A percentile compares a stretch with the other conserved stretches of the same genome.
Evolutionary conservation across 1,140 invertebrate genomes (phyloP).

Genomic region (Tenebrio molitor): DNA sequence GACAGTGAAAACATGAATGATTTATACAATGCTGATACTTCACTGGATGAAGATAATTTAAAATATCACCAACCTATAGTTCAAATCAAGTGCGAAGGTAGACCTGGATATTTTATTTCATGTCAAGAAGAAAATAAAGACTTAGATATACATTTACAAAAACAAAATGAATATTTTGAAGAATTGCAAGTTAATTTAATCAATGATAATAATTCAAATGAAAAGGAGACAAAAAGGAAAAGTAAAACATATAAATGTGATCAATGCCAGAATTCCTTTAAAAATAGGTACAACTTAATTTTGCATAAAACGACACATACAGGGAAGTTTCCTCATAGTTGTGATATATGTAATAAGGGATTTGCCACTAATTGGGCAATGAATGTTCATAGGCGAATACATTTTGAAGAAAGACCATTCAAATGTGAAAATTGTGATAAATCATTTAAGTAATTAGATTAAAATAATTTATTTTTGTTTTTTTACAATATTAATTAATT

Average conservation of each 20-base stretch:
- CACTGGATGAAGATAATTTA: too few species aligned
- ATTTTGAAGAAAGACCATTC: background rate
- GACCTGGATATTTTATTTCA: background rate
- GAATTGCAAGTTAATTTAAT: background rate
- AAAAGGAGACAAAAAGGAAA: background rate
- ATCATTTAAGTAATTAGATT: constrained; percentile 17
- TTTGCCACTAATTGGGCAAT: background rate
- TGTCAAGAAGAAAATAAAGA: background rate
- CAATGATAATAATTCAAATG: background rate
- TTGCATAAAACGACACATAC: constrained; percentile 5
- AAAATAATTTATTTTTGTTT: background rate
- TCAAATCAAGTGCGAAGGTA: background rate
- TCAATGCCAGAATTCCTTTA: background rate
- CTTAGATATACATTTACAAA: too few species aligned
- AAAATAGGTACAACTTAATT: background rate
- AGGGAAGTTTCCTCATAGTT: background rate
- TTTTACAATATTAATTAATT: background rate
- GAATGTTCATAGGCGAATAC: background rate
- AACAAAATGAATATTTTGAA: background rate
- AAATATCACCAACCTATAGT: background rate
- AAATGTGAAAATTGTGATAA: constrained; percentile 9
- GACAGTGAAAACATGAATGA: background rate
- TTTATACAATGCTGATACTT: background rate
- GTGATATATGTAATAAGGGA: constrained; percentile 6
- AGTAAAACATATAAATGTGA: constrained; percentile 6